Evolutionary conservation across 2,888 invertebrate species (phyloP), one percentile per base, ranked within the genome.

Genomic region (Drosophila fungiperda): DNA sequence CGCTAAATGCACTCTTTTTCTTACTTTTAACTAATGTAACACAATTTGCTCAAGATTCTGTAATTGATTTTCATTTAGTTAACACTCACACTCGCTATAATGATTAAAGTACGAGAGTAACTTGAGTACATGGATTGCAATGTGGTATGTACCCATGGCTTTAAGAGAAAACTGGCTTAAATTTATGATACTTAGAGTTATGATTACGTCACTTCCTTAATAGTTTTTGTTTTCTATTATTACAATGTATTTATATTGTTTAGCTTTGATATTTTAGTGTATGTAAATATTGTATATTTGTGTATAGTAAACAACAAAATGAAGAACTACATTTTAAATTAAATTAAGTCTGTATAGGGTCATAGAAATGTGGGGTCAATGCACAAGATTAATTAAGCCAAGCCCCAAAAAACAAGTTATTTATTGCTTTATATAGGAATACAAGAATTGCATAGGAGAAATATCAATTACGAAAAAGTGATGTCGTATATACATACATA

Each of bases 351-450:
- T 89, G 85, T 86, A 90, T 90, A 86, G 90, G 88, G 69, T 73
- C 80, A 82, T 63, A 83, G 49, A 82, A 74, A 74, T 68, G 64
- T 35, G 63, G 48, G 53, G 55, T 53, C n/a, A 59, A 72, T 59
- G 85, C 82, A 79, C 80, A 83, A 89, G 42, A 82, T 79, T 68
- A 77, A 76, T 74, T 54, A 75, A 63, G 70, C 71, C 50, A 49
- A 62, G 33, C 58, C 68, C 80, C 65, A 42, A 50, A 61, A 61
- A 72, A 76, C 59, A 71, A 83, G 91, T 91, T 90, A 90, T 90
- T 90, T 91, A 91, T 91, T 91, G 91, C 89, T 89, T 90, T 88
- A 90, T 90, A 84, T 90, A 90, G 89, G 87, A 80, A 86, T 88
- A 87, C 82, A 86, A 76, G 64, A 90, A 87, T 87, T 84, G 77